Conservation (phyloP, 1,140 invertebrate species). For the Varroa destructor region DNA sequence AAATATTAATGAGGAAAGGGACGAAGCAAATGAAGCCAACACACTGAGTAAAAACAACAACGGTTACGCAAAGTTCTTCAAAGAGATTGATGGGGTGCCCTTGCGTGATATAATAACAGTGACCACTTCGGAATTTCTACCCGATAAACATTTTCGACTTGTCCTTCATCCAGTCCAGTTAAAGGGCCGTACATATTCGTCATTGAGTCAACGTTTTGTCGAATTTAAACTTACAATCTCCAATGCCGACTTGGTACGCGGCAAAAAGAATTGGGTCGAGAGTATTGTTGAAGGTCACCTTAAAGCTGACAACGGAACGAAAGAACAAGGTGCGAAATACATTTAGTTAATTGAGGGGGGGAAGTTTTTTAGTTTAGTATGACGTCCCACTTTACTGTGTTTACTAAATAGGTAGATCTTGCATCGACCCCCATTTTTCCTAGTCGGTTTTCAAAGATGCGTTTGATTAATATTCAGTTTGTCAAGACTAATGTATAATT, state of each 20-base stretch:
- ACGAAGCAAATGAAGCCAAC: too few species aligned
- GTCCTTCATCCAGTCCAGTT: conserved; percentile 5
- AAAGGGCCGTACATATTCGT: conserved; percentile 9
- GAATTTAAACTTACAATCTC: not conserved
- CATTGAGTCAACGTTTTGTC: not conserved
- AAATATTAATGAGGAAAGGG: too few species aligned
- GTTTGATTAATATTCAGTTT: too few species aligned
- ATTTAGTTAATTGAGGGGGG: too few species aligned
- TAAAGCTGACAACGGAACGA: not conserved
- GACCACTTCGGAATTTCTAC: conserved; percentile 7
- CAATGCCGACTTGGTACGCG: conserved; percentile 4
- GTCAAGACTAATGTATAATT: too few species aligned
- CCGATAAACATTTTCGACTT: conserved; percentile 12
- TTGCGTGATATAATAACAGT: conserved; percentile 14
- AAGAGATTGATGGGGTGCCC: not conserved
- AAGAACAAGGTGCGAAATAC: too few species aligned
- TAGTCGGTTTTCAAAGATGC: too few species aligned
- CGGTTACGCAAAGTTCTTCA: conserved; percentile 2
- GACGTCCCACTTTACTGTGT: too few species aligned
- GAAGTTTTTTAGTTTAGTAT: too few species aligned
- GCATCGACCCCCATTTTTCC: too few species aligned
- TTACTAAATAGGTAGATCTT: too few species aligned
- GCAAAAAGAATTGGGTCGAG: not conserved
- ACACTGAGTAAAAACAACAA: too few species aligned
- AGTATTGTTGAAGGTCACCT: conserved; percentile 1